Evolutionary conservation across 2,888 invertebrate species (phyloP).

Genomic region (Lypha dubia): DNA sequence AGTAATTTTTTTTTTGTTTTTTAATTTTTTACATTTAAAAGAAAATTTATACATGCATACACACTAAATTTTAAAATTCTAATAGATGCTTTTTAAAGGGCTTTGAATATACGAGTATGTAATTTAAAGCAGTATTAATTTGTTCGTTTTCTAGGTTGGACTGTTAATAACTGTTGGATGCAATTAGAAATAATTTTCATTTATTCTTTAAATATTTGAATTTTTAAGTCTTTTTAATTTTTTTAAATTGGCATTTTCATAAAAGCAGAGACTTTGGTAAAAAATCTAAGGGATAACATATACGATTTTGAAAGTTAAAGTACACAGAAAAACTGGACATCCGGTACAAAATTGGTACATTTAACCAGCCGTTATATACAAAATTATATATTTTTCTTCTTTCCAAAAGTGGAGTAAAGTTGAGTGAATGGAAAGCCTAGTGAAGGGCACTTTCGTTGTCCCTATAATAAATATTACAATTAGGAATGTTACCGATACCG

Average conservation of each 20-base stretch:
- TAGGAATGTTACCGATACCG: no score
- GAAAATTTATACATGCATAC: conserved; percentile 9
- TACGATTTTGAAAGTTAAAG: background rate
- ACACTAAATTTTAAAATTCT: conserved; percentile 18
- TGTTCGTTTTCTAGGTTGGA: conserved; percentile 8
- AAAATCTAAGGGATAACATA: background rate
- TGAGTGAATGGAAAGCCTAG: no score
- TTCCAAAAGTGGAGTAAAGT: no score
- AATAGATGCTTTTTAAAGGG: conserved; percentile 38
- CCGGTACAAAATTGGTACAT: no score
- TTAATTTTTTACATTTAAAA: conserved; percentile 10
- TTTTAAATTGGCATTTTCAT: conserved; percentile 21
- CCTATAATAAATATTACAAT: no score
- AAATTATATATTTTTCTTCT: no score
- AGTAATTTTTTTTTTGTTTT: conserved; percentile 21
- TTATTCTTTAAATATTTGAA: conserved; percentile 32
- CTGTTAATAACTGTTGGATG: conserved; percentile 8
- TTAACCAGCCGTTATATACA: no score
- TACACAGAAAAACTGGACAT: no score
- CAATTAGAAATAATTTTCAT: conserved; percentile 1
- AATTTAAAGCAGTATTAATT: conserved; percentile 36
- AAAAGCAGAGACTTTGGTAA: conserved; percentile 10
- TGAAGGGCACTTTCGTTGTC: no score
- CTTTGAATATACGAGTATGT: background rate
- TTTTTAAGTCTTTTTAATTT: conserved; percentile 40